These are phyloP conservation scores for Sericinus montela DNA, from an alignment of 2,888 invertebrate genomes.

Conservation along the genomic window DNA sequence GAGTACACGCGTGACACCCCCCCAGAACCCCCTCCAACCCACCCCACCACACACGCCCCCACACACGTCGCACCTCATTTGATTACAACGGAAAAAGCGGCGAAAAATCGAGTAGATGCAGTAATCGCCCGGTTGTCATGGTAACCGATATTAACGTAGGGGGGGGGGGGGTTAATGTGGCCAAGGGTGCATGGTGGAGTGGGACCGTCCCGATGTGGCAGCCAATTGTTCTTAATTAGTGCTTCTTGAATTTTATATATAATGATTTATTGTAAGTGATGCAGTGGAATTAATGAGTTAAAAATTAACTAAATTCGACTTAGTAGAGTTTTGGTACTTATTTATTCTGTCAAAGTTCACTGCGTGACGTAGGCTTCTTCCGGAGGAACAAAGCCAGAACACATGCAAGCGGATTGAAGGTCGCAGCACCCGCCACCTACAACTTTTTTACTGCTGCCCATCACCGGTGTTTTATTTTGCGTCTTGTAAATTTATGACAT, in stretches of 20 bases:
- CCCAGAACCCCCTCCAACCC: constrained; percentile 28
- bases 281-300: background rate
- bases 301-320: too few species aligned
- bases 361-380: too few species aligned
- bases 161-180: constrained; percentile 15
- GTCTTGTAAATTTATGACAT: too few species aligned
- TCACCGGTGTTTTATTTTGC: too few species aligned
- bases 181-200: constrained; percentile 18
- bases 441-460: too few species aligned
- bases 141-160: constrained; percentile 72
- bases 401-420: too few species aligned
- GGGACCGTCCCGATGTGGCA: constrained; percentile 14
- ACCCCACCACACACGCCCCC: constrained; percentile 42
- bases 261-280: constrained; percentile 13
- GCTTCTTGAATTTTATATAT: constrained; percentile 11
- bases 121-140: constrained; percentile 72
- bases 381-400: too few species aligned
- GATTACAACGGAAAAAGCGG: constrained; percentile 79
- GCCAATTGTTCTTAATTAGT: constrained; percentile 12
- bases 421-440: too few species aligned
- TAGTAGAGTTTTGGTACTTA: too few species aligned
- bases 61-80: constrained; percentile 75
- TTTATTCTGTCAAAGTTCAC: too few species aligned
- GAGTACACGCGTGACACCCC: constrained; percentile 73
- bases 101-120: constrained; percentile 79